Conservation (phyloP, 2,113 vertebrate species). For the Pollachius pollachius region DNA sequence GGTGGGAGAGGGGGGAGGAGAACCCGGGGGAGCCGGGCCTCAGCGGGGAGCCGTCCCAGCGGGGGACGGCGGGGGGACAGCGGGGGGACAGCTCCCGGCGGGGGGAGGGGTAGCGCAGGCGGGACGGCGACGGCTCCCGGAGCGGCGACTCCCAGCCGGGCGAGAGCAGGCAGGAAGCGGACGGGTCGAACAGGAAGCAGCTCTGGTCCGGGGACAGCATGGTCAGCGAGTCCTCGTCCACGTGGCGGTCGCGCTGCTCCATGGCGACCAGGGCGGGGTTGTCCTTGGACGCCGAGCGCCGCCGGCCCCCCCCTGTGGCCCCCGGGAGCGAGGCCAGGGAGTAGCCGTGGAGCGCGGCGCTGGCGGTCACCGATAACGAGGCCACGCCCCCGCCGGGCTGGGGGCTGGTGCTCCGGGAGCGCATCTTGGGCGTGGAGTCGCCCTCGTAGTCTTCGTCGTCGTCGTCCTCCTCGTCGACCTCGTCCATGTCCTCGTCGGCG, state of each 20-base stretch:
- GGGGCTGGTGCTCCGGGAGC: constrained; percentile 93
- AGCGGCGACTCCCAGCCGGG: constrained; percentile 78
- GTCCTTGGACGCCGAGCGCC: no score
- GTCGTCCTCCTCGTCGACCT: constrained; percentile 91
- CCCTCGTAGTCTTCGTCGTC: constrained; percentile 94
- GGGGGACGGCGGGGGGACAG: constrained; percentile 57
- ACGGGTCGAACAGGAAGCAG: constrained; percentile 85
- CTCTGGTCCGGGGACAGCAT: constrained; percentile 82
- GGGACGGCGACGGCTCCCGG: constrained; percentile 66
- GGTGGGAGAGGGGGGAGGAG: constrained; percentile 57
- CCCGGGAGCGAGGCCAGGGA: constrained; percentile 76
- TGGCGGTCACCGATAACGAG: constrained; percentile 81
- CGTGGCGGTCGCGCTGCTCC: constrained; percentile 79
- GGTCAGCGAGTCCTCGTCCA: constrained; percentile 82
- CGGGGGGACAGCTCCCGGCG: constrained; percentile 68
- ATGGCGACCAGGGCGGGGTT: constrained; percentile 3
- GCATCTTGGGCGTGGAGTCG: constrained; percentile 89
- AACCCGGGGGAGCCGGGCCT: constrained; percentile 84
- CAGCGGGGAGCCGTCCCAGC: constrained; percentile 87
- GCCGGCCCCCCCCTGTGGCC: constrained; percentile 66
- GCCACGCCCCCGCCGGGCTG: constrained; percentile 81
- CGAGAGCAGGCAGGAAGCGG: constrained; percentile 84
- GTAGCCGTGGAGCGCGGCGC: constrained; percentile 68
- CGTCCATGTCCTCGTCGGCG: constrained; percentile 86
- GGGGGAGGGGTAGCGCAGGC: constrained; percentile 65